These are phyloP conservation scores for Melanerpes aurifrons DNA, from an alignment of 2,113 vertebrate species.

Conservation along the genomic window DNA sequence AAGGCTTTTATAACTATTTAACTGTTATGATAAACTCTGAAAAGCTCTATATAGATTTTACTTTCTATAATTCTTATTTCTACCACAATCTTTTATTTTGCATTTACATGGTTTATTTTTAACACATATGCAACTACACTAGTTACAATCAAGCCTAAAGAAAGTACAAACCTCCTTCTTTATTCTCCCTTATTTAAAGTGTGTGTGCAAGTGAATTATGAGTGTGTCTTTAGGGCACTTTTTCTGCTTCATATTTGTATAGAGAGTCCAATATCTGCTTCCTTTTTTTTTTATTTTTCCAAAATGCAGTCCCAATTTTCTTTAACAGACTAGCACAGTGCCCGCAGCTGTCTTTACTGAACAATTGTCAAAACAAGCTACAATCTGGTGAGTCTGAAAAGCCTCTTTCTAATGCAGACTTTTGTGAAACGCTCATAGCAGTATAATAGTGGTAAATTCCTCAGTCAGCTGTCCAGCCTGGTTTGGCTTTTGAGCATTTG, in stretches of 20 bases:
- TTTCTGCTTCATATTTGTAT: not conserved
- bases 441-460: not conserved
- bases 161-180: not conserved
- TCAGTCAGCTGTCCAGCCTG: not conserved
- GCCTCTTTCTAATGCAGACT: not conserved
- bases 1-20: not conserved
- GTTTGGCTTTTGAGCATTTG: not conserved
- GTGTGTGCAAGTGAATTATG: not conserved
- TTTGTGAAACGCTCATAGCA: not conserved
- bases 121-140: not conserved
- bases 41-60: not conserved
- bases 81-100: not conserved
- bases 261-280: not conserved
- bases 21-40: not conserved
- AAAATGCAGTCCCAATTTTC: not conserved
- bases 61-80: not conserved
- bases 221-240: not conserved
- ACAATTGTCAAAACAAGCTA: conserved; percentile 17
- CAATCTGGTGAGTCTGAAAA: not conserved
- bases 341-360: not conserved
- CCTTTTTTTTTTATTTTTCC: not conserved
- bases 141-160: not conserved
- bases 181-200: not conserved
- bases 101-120: fast-evolving
- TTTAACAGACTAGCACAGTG: not conserved